Evolutionary conservation across 2,113 vertebrate species (phyloP).

Genomic region (Tragelaphus imberbis): DNA sequence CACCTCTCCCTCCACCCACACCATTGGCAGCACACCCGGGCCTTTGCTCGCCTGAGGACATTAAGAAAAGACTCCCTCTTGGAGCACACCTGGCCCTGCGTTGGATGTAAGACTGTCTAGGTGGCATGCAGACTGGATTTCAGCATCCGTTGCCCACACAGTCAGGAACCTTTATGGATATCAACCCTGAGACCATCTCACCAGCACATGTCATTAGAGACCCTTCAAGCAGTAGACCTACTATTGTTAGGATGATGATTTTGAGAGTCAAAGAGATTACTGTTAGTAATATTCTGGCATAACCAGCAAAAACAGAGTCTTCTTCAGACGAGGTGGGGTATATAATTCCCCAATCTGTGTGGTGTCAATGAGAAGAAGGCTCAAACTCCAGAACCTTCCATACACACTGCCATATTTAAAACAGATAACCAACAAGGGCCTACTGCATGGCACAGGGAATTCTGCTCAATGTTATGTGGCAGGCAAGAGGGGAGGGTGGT

Average conservation of each 20-base stretch:
- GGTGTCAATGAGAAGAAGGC: background rate
- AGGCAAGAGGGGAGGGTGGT: background rate
- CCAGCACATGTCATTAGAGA: background rate
- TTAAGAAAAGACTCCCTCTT: background rate
- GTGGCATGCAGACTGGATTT: background rate
- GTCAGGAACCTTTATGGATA: background rate
- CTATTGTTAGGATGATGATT: background rate
- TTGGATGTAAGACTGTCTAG: background rate
- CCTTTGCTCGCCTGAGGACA: background rate
- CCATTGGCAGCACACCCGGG: background rate
- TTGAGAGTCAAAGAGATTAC: background rate
- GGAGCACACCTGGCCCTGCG: background rate
- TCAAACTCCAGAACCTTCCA: background rate
- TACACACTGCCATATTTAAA: background rate
- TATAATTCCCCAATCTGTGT: background rate
- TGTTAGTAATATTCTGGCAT: background rate
- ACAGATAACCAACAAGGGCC: background rate
- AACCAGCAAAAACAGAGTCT: background rate
- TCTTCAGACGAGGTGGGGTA: background rate
- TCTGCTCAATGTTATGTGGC: background rate
- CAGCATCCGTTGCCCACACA: background rate
- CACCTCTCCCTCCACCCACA: background rate
- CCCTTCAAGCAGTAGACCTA: background rate
- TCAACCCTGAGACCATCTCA: background rate
- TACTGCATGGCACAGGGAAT: background rate